Evolutionary conservation across 2,797 vertebrate species (phyloP), one percentile per base, ranked within the genome.

Genomic region (Remorina albescens): DNA sequence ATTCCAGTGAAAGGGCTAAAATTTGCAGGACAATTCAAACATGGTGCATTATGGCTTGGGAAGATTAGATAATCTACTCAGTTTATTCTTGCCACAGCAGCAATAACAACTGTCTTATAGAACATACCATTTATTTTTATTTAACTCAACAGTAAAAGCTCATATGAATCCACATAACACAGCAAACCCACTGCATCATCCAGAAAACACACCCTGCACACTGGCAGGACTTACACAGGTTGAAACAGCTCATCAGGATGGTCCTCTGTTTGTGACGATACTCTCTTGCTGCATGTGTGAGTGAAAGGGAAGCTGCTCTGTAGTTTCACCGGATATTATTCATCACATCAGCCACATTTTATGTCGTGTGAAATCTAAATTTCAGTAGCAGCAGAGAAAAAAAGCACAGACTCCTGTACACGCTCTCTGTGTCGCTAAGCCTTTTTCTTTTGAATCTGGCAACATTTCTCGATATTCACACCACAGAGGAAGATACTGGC

Each of bases 181-280:
- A 64, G 83, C 91, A 92, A 88, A 88, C 19, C 41, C 88, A 88
- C 80, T 6, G 21, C 83, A 88, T 34, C 58, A 54, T 64, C 57
- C 58, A 76, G 37, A 3, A 67, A 30, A 15, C 80, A 84, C 79
- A 75, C 68, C 74, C 85, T 81, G 84, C 88, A 34, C 74, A 21
- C 25, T 11, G 59, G 67, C 84, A 88, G 84, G 84, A 95, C 95
- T 98, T 95, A 98, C 96, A 96, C 77, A 89, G 94, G 74, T 88
- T 95, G 93, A 96, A 96, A 62, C 94, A 95, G 91, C 94, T 95
- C 96, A 95, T 96, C 95, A 95, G 89, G 87, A 93, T 88, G 84
- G 86, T 92, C 92, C 88, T 94, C 90, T 91, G 93, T 92, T 94
- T 96, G 92, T 93, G 95, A 71, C 92, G 93, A 88, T 91, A 93